phyloP scores from a whole-genome alignment of 1,140 invertebrate genomes.

The Drosophila watanabei region DNA sequence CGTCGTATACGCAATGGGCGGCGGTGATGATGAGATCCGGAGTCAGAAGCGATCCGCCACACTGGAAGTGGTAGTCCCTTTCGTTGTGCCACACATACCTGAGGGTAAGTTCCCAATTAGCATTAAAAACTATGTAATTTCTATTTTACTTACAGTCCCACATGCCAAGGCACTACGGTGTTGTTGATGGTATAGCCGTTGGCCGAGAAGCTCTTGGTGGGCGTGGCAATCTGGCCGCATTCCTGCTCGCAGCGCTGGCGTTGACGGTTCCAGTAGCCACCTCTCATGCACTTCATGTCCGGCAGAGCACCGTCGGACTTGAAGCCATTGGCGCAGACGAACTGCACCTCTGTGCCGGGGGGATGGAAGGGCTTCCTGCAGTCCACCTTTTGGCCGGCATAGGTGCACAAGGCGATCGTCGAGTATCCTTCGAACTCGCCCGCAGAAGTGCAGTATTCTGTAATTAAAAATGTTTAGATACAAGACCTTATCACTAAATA shows the following conservation, averaged over 20 bases:
- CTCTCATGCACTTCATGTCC: constrained; percentile 50
- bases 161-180: constrained; percentile 87
- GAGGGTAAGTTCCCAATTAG: background rate
- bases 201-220: constrained; percentile 55
- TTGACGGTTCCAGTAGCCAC: constrained; percentile 57
- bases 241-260: constrained; percentile 55
- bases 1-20: constrained; percentile 68
- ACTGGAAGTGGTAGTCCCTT: constrained; percentile 84
- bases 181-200: constrained; percentile 57
- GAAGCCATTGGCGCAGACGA: constrained; percentile 65
- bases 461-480: background rate
- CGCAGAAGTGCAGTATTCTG: constrained; percentile 59
- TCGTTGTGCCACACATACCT: constrained; percentile 62
- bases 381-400: constrained; percentile 41
- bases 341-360: constrained; percentile 61
- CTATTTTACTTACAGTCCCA: constrained; percentile 85
- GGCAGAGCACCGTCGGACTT: constrained; percentile 17
- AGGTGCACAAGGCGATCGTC: constrained; percentile 46
- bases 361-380: constrained; percentile 49
- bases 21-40: constrained; percentile 73
- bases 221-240: constrained; percentile 70
- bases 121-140: no score
- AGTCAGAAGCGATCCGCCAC: constrained; percentile 86
- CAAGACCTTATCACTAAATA: background rate
- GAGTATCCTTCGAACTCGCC: constrained; percentile 61